Conservation (phyloP, 2,113 vertebrate species). For the Sinocyclocheilus rhinocerous region DNA sequence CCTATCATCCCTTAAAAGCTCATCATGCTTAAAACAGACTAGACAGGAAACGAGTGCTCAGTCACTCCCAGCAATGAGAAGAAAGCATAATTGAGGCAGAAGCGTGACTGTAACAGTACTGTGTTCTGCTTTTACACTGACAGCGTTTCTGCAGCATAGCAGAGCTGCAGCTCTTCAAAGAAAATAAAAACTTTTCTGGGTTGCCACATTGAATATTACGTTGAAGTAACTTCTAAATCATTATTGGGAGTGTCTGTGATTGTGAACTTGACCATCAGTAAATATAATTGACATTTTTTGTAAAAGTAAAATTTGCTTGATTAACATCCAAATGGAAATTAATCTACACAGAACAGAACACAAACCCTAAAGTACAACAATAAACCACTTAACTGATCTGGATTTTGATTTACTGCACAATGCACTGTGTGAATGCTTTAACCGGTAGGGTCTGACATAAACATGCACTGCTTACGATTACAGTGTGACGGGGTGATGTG, state of each 20-base stretch:
- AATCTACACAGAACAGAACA: not conserved
- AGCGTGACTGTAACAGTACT: not conserved
- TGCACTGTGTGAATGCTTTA: not conserved
- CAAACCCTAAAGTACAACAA: not conserved
- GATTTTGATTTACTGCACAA: not conserved
- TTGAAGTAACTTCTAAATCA: not conserved
- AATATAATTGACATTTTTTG: not conserved
- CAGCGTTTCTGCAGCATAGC: too few relatives aligned
- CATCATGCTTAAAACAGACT: slow-evolving; percentile 30
- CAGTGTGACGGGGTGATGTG: too few relatives aligned
- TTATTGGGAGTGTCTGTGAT: not conserved
- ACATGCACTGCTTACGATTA: not conserved
- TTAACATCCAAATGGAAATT: not conserved
- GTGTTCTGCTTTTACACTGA: not conserved
- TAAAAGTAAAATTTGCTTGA: not conserved
- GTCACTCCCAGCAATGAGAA: too few relatives aligned
- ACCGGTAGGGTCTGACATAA: not conserved
- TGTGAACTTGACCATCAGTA: not conserved
- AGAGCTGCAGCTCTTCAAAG: not conserved
- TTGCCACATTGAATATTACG: not conserved
- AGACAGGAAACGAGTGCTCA: slow-evolving; percentile 24
- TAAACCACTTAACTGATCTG: not conserved
- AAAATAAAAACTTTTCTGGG: not conserved
- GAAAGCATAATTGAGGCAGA: not conserved
- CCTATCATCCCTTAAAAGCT: slow-evolving; percentile 16